These are phyloP conservation scores for Micrasema longulum DNA, from an alignment of 1,140 invertebrate genomes.

Conservation along the genomic window DNA sequence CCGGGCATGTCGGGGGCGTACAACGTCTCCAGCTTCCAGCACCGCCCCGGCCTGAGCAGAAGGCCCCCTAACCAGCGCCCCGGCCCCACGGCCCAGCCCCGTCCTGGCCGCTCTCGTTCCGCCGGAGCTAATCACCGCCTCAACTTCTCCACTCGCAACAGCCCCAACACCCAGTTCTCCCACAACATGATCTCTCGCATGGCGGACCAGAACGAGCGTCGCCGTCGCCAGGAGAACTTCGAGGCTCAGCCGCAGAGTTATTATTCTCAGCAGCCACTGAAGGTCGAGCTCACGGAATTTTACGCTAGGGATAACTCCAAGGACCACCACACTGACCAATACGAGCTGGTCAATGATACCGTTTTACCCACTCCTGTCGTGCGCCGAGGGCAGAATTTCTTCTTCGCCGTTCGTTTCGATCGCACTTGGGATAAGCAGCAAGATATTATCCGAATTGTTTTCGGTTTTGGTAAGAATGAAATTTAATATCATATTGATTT, in stretches of 20 bases:
- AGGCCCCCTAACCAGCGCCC: conserved; percentile 64
- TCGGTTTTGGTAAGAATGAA: conserved; percentile 65
- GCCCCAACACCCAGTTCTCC: conserved; percentile 64
- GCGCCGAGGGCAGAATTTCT: conserved; percentile 74
- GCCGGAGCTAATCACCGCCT: conserved; percentile 62
- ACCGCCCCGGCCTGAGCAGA: conserved; percentile 65
- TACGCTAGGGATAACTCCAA: conserved; percentile 74
- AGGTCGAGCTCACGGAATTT: conserved; percentile 73
- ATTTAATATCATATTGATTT: too few relatives aligned
- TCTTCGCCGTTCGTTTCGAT: conserved; percentile 71
- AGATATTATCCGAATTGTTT: conserved; percentile 65
- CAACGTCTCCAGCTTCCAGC: conserved; percentile 66
- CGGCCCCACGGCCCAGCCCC: conserved; percentile 64
- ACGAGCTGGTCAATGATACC: conserved; percentile 71
- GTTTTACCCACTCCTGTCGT: conserved; percentile 69
- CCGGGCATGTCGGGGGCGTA: conserved; percentile 65
- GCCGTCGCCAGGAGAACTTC: conserved; percentile 65
- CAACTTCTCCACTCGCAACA: conserved; percentile 64
- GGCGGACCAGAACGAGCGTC: conserved; percentile 66
- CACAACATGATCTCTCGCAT: conserved; percentile 66
- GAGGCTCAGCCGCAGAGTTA: conserved; percentile 66
- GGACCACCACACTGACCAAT: conserved; percentile 75
- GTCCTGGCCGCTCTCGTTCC: conserved; percentile 64
- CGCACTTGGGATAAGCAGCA: conserved; percentile 66
- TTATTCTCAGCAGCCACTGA: conserved; percentile 68